Evolutionary conservation across 2,113 vertebrate genomes (phyloP), one percentile per base, ranked within the genome.

Genomic region (Fukomys damarensis): DNA sequence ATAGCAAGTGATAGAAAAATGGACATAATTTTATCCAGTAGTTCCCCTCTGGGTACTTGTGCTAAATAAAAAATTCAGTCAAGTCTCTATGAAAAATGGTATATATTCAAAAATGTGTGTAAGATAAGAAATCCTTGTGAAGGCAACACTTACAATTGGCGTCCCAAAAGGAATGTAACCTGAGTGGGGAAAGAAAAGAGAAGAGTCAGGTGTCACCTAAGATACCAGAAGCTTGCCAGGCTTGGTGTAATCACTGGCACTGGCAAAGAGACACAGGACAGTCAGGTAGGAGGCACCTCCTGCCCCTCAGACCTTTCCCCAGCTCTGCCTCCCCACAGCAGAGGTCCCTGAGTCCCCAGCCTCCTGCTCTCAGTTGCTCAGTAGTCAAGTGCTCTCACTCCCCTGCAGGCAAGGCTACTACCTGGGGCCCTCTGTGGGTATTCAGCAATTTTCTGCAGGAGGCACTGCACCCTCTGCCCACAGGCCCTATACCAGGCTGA

Each of bases 111-210:
- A 87, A 6, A 14, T 26, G 38, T 56, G 12, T 76, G 89, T 88
- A 19, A 76, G 70, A 70, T 59, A 91, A 93, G 52, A 92, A 95
- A 92, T 83, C 28, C 24, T n/a, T 95, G 85, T 81, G 52, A 89
- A 66, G 72, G 54, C 30, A 83, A 93, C 92, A 99, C 99, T 99
- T 98, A 99, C 99, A 72, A 99, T 99, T 96, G 99, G 99, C 0
- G 99, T 99, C 97, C 99, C 99, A 93, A 99, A 99, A 66, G 99
- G 99, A 96, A 99, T 99, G 96, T 99, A 99, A 98, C 99, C 99
- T 99, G 63, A 49, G 54, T 58, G 74, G 81, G 68, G 72, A 76
- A 91, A 79, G 66, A 49, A 89, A 61, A 70, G 68, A 79, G 58
- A 16, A 56, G 28, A 77, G 56, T 81, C 61, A 38, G 52, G 76